Evolutionary conservation across 2,797 vertebrate genomes (phyloP), one percentile per base, ranked within the genome.

Genomic region (Tenualosa ilisha): DNA sequence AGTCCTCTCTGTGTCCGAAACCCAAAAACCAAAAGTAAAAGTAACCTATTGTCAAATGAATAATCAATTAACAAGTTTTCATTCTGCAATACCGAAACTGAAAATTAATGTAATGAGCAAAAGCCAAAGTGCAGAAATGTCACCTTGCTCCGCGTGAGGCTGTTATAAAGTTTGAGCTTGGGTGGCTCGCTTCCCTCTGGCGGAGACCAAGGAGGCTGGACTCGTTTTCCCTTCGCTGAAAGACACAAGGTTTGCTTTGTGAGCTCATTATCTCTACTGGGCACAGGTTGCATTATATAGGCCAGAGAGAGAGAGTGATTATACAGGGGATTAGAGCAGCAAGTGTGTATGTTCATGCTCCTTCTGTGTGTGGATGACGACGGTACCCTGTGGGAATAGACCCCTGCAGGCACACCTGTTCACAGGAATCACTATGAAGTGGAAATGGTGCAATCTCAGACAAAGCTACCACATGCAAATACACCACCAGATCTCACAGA

Each of bases 91-190:
- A 11, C 7, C 8, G 31, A 43, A 15, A 75, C 31, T 75, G 68
- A 75, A 40, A 75, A 15, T 22, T 8, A 79, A 75, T 46, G 20
- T 6, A 46, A 20, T 46, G 40, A 3, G 12, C 17, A 40, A 75
- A 15, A 75, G 31, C 17, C 5, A 9, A 51, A 51, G 50, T 51
- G 9, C 13, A 5, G 12, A 72, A 22, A 20, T 9, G 17, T 46
- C 82, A 98, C 98, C 98, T 99, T 99, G 3, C 91, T 94, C 40
- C 98, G 96, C 2, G 97, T 99, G 86, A 99, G 96, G 90, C 98
- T 99, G 93, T 99, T 99, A 94, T 99, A 99, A 11, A 99, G 95
- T 26, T 92, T 93, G 5, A 99, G 97, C 65, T 91, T 93, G 20
- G 97, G 95, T 11, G 95, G 94, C 2, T 94, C 91, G 0, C 96